A percentile compares a stretch with the other conserved stretches of the same genome.
Evolutionary conservation across 2,797 vertebrate species (phyloP).

Genomic region (Mormyrus proboscirostris): DNA sequence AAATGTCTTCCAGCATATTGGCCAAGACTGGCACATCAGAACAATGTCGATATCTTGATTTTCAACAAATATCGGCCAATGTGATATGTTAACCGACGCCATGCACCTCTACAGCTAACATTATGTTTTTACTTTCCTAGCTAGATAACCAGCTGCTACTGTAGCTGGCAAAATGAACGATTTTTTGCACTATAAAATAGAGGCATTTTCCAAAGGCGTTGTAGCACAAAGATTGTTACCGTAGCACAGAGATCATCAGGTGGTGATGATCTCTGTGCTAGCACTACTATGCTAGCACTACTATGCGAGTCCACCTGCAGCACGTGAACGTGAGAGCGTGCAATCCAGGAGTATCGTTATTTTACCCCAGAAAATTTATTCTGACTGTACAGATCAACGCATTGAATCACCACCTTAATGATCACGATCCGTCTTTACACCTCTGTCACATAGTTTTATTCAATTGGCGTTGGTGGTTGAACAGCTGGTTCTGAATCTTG

Average conservation of each 20-base stretch:
- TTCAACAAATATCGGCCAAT: neutral
- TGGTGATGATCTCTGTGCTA: neutral
- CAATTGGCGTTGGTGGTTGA: neutral
- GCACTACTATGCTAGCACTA: neutral
- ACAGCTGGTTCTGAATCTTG: neutral
- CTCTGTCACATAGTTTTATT: neutral
- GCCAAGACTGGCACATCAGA: neutral
- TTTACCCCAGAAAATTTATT: neutral
- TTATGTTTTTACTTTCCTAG: neutral
- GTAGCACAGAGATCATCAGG: neutral
- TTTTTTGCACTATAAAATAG: neutral
- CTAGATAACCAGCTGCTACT: neutral
- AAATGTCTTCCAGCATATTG: neutral
- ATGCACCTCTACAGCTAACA: neutral
- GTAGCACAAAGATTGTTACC: neutral
- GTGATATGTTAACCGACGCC: neutral
- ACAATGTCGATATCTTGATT: neutral
- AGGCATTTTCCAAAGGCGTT: neutral
- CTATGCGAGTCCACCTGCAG: neutral
- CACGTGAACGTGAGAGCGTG: neutral
- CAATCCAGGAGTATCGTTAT: neutral
- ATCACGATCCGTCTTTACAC: neutral
- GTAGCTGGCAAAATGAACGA: neutral
- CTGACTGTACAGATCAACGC: neutral
- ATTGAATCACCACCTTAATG: neutral